Evolutionary conservation across 2,113 vertebrate species (phyloP).

Genomic region (Conger conger): DNA sequence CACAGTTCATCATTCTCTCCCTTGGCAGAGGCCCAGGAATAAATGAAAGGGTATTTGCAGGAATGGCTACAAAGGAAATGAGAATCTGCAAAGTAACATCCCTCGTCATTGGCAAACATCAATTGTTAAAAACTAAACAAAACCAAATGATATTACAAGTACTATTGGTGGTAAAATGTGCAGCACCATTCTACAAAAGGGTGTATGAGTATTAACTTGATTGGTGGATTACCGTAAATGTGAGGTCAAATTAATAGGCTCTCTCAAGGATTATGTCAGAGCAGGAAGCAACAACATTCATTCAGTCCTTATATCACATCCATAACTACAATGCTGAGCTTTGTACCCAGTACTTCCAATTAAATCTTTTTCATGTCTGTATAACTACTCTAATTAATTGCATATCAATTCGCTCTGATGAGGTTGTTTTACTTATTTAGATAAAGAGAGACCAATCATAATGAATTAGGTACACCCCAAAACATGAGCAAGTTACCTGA

Average conservation of each 20-base stretch:
- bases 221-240: neutral
- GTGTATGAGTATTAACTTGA: neutral
- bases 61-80: neutral
- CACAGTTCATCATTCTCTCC: constrained; percentile 10
- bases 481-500: too few relatives aligned
- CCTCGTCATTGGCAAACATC: neutral
- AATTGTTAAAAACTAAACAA: neutral
- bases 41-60: neutral
- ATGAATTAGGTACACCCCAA: too few relatives aligned
- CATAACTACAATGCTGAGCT: neutral
- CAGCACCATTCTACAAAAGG: neutral
- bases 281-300: neutral
- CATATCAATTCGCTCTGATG: too few relatives aligned
- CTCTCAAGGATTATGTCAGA: neutral
- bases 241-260: neutral
- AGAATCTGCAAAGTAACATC: neutral
- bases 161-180: neutral
- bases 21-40: constrained; percentile 10
- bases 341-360: too few relatives aligned
- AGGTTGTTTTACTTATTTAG: too few relatives aligned
- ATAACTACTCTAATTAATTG: too few relatives aligned
- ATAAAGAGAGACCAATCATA: too few relatives aligned
- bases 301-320: neutral
- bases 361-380: too few relatives aligned
- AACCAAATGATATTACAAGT: neutral